Base-by-base conservation (phyloP, 1,140 invertebrate genomes). In the Trissolcus basalis region DNA sequence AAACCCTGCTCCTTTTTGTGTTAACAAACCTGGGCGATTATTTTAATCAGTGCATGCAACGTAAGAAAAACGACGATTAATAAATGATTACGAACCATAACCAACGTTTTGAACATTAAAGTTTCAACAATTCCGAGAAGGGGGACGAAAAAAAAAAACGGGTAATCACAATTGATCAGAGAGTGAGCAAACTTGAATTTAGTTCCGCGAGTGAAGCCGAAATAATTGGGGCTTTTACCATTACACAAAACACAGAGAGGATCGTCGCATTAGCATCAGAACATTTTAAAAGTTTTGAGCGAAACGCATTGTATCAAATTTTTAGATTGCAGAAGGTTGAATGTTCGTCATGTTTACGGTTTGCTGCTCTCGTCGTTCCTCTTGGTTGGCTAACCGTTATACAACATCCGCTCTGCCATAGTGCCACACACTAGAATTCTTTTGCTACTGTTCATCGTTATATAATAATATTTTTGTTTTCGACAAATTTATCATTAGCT, bases 371-470 rank as follows among this genome's bases (percentile, higher is more conserved):
- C 78, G 73, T 67, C 81, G 81, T 83, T 82, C 80, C 81, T 82
- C 80, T 81, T 78, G 78, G 78, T 75, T 83, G 80, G 54, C 71
- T 81, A 82, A 82, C 80, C 82, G 80, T 82, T 83, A 83, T 82
- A 82, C 80, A 82, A 82, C 81, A 82, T 83, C 82, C 82, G 82
- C 67, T 82, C 78, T 80, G 59, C 79, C 84, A 82, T 82, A 83
- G 81, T 82, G 80, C 79, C 75, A 79, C 76, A 60, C 81, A 79
- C 78, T 81, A 78, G 75, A 84, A 74, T 81, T 79, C 70, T 71
- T 39, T 63, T 83, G 72, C 79, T 77, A 84, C 83, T 84, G 83
- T 83, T 83, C 82, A 82, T 83, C 78, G 82, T 85, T 84, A 84
- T 82, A 84, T 83, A 84, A 85, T 83, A 80, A 81, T 49, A 80